Evolutionary conservation across 2,113 vertebrate species (phyloP).

Genomic region (Speoplatyrhinus poulsoni): DNA sequence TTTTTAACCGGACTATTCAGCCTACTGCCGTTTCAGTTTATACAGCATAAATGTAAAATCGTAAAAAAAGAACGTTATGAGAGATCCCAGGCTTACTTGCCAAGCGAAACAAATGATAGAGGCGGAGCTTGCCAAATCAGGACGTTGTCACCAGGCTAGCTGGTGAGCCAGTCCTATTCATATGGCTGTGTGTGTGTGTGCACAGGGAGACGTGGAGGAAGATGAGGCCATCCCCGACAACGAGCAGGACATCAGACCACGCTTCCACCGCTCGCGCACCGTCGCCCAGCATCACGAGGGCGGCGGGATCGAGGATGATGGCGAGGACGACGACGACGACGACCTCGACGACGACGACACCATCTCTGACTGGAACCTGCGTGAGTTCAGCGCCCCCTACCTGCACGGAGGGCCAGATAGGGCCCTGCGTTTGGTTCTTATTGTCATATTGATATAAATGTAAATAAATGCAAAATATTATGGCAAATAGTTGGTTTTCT

Average conservation of each 20-base stretch:
- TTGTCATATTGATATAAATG: too few relatives aligned
- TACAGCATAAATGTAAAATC: too few relatives aligned
- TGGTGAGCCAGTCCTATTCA: not conserved
- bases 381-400: slow-evolving; percentile 72
- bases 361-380: slow-evolving; percentile 97
- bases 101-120: too few relatives aligned
- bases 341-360: slow-evolving; percentile 94
- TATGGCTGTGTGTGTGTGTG: not conserved
- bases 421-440: too few relatives aligned
- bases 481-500: too few relatives aligned
- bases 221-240: slow-evolving; percentile 95
- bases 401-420: too few relatives aligned
- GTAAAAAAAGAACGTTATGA: too few relatives aligned
- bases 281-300: slow-evolving; percentile 94
- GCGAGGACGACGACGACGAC: slow-evolving; percentile 87
- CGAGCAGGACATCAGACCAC: slow-evolving; percentile 94
- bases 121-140: too few relatives aligned
- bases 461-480: too few relatives aligned
- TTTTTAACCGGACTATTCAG: too few relatives aligned
- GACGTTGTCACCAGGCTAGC: not conserved
- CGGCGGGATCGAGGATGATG: slow-evolving; percentile 89
- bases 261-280: slow-evolving; percentile 93
- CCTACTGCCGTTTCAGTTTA: too few relatives aligned
- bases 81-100: too few relatives aligned
- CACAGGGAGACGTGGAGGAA: slow-evolving; percentile 93